Base-by-base conservation (phyloP, 37 sponge, comb jelly and placozoan species). In the Beroe ovata region DNA sequence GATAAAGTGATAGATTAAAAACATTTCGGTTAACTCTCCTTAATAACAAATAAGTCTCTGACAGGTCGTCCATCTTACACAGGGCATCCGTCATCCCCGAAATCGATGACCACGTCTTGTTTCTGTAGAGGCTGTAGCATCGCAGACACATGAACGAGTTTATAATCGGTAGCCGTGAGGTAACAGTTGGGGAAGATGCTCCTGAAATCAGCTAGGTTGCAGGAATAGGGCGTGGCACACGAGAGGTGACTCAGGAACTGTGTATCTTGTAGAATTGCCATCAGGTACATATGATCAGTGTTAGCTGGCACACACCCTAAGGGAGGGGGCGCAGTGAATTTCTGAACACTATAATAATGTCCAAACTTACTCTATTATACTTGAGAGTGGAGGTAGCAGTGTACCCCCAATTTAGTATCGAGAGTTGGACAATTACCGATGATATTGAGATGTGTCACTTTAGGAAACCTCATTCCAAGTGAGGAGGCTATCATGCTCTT, bases 281-380 rank as follows among this genome's bases (percentile, higher is more conserved):
- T 39, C 28, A 77, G 84, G 47, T 77, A 77, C 84, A 77, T 77
- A 25, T 77, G 84, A 23, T 77, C 84, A 30, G 20, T 35, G 54
- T 77, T 37, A 21, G 54, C 22, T 36, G 25, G 2, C 2, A 77
- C 16, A 40, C 84, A 77, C 16, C 84, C 84, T 77, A 54, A 36
- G 4, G 8, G n/a, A n/a, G n/a, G n/a, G n/a, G n/a, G n/a, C n/a
- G n/a, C n/a, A n/a, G n/a, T n/a, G n/a, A n/a, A n/a, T n/a, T n/a
- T n/a, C n/a, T n/a, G n/a, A n/a, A n/a, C n/a, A n/a, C n/a, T n/a
- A n/a, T n/a, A n/a, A n/a, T n/a, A n/a, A n/a, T n/a, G n/a, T n/a
- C n/a, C n/a, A n/a, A n/a, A n/a, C n/a, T n/a, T n/a, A n/a, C n/a
- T n/a, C n/a, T n/a, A n/a, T n/a, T n/a, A n/a, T n/a, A n/a, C n/a